Evolutionary conservation across 2,888 invertebrate species (phyloP), one percentile per base, ranked within the genome.

Genomic region (Pherbina coryleti): DNA sequence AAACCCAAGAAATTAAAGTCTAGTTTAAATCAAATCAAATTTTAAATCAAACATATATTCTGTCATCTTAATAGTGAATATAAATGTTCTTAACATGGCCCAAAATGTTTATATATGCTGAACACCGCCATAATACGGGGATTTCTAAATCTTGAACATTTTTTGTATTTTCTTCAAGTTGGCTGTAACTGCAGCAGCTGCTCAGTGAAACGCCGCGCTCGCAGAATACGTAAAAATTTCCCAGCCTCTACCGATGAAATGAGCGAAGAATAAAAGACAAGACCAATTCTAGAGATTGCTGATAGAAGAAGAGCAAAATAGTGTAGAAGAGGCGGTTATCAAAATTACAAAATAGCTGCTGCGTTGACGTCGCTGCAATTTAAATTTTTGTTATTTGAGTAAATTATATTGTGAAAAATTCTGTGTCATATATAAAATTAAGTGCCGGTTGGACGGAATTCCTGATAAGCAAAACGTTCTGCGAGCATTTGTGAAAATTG

Each of bases 111-210:
- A 4, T 9, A 3, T 9, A 4, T 28, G 34, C 31, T 78, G 75
- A 80, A 80, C 73, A 79, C 76, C 19, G 67, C 72, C 78, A 53
- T 22, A 49, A 81, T 77, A 78, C 1, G 2, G 79, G 79, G 81
- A 77, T 78, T 28, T 69, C 60, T 75, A 62, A 31, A 66, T 3
- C 7, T 53, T 19, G 44, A 64, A 22, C 34, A 55, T 31, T 51
- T 37, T 73, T 62, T 44, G 9, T 70, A 19, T 9, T 3, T 7
- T 31, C 31, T 64, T 75, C 55, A 37, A 2, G 76, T 77, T 78
- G 79, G 67, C 57, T 37, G 51, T 8, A 71, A 34, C 74, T 72
- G 75, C 78, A 79, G 80, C 79, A 80, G 81, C 79, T 80, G 74
- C 64, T 81, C 14, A 79, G 70, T 79, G 78, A 77, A 79, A 34